Percentiles rank a stretch among this genome's conserved stretches.
Evolutionary conservation across 2,113 vertebrate genomes (phyloP).

Genomic region (Alouatta palliata): DNA sequence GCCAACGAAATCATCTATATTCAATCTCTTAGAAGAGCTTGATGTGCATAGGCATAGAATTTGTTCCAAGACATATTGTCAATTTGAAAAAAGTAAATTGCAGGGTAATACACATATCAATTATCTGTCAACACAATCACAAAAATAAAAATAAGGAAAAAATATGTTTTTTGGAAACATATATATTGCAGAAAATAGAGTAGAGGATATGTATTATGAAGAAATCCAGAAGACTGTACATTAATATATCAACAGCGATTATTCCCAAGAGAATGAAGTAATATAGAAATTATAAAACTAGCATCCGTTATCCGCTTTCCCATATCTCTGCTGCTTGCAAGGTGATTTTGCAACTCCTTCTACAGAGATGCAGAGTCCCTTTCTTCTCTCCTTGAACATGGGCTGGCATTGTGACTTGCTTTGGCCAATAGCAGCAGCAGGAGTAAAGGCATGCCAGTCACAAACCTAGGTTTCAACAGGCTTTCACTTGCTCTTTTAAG

Average conservation of each 20-base stretch:
- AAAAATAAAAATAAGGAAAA: not conserved
- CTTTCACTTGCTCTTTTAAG: not conserved
- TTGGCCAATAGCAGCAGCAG: not conserved
- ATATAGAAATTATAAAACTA: not conserved
- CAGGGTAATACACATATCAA: not conserved
- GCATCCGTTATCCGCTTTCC: not conserved
- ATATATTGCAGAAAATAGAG: not conserved
- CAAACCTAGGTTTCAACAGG: not conserved
- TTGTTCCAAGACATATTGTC: not conserved
- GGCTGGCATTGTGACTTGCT: not conserved
- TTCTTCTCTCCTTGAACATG: not conserved
- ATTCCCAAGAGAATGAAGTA: slow-evolving; percentile 2
- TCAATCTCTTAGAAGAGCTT: slow-evolving; percentile 5
- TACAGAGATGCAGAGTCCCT: not conserved
- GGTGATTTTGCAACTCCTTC: not conserved
- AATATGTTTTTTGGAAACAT: not conserved
- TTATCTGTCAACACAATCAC: not conserved
- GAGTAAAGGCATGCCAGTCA: not conserved
- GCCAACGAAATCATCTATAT: not conserved
- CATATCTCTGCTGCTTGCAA: not conserved
- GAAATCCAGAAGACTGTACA: not conserved
- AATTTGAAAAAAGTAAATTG: not conserved
- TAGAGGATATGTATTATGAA: not conserved
- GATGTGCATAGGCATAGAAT: not conserved
- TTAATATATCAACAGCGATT: not conserved